A percentile compares a stretch with the other conserved stretches of the same genome.
These are phyloP conservation scores for Danionella dracula DNA, from an alignment of 2,797 vertebrate species.

Conservation along the genomic window DNA sequence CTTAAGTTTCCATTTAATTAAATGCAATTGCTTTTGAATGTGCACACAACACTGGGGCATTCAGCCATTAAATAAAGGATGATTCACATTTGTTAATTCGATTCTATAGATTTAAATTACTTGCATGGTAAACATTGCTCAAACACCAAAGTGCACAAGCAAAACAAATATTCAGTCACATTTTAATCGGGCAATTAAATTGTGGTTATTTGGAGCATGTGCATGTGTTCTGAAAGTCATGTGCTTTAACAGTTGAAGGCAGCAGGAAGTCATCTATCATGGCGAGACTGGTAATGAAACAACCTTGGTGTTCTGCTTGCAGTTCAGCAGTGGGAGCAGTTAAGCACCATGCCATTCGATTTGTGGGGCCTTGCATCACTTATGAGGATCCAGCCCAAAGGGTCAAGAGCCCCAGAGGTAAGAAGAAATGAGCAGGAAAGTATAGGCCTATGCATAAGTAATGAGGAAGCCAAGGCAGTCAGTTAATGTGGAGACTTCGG, in stretches of 20 bases:
- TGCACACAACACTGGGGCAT: conserved; percentile 1
- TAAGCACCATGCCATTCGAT: not conserved
- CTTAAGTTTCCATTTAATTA: conserved; percentile 12
- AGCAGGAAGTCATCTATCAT: not conserved
- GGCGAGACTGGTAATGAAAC: not conserved
- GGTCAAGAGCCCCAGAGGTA: conserved; percentile 9
- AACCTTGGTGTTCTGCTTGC: not conserved
- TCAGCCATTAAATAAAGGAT: not conserved
- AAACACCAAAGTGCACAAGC: not conserved
- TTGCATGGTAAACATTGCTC: not conserved
- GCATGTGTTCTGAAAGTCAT: not conserved
- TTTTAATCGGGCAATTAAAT: not conserved
- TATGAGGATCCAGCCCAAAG: conserved; percentile 12
- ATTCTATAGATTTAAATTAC: not conserved
- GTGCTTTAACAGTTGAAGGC: not conserved
- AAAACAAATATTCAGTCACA: not conserved
- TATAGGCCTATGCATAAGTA: conserved; percentile 20
- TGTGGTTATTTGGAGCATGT: too few species aligned
- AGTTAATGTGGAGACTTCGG: conserved; percentile 12
- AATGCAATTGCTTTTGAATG: conserved; percentile 7
- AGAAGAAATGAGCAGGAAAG: conserved; percentile 1
- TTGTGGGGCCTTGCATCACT: not conserved
- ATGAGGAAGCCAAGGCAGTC: not conserved
- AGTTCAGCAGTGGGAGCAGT: not conserved
- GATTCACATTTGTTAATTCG: not conserved